Percentiles rank a stretch among this genome's conserved stretches.
phyloP scores from a whole-genome alignment of 2,797 vertebrate species.

The Notolabrus celidotus region DNA sequence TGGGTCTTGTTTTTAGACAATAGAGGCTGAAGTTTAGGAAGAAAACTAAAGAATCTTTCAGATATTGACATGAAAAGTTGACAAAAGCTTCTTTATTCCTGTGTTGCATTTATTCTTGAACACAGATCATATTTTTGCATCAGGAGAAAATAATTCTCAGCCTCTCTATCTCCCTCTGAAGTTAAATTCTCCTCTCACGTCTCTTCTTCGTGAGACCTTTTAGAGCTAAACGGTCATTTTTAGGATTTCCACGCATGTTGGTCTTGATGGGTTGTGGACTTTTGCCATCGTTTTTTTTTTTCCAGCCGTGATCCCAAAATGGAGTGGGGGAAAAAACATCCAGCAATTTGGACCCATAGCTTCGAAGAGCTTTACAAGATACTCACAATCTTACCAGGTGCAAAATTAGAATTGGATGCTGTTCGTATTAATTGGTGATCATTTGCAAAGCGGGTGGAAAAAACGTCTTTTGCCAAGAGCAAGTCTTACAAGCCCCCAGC shows the following conservation, averaged over 20 bases:
- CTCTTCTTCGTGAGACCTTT: conserved; percentile 23
- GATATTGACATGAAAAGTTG: neutral
- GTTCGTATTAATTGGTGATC: conserved; percentile 91
- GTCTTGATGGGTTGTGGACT: conserved; percentile 55
- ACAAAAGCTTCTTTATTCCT: neutral
- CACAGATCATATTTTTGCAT: conserved; percentile 1
- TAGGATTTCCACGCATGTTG: conserved; percentile 21
- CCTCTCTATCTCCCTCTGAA: conserved; percentile 3
- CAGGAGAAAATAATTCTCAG: neutral
- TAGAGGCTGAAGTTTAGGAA: neutral
- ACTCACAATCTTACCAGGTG: conserved; percentile 87
- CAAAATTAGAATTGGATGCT: conserved; percentile 88
- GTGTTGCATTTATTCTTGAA: conserved; percentile 11
- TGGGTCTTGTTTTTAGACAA: neutral
- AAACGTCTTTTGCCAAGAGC: conserved; percentile 88
- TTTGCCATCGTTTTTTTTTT: conserved; percentile 56
- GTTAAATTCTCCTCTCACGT: conserved; percentile 6
- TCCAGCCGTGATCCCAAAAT: conserved; percentile 38
- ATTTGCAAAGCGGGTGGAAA: conserved; percentile 89
- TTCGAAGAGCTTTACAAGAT: conserved; percentile 75
- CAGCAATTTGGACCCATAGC: conserved; percentile 76
- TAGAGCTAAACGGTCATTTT: conserved; percentile 40
- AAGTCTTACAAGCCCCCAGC: conserved; percentile 90
- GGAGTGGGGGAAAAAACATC: conserved; percentile 30
- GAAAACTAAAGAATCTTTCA: neutral